Evolutionary conservation across 2,888 invertebrate species (phyloP), one percentile per base, ranked within the genome.

Genomic region (Dyspetes luteomarginatus): DNA sequence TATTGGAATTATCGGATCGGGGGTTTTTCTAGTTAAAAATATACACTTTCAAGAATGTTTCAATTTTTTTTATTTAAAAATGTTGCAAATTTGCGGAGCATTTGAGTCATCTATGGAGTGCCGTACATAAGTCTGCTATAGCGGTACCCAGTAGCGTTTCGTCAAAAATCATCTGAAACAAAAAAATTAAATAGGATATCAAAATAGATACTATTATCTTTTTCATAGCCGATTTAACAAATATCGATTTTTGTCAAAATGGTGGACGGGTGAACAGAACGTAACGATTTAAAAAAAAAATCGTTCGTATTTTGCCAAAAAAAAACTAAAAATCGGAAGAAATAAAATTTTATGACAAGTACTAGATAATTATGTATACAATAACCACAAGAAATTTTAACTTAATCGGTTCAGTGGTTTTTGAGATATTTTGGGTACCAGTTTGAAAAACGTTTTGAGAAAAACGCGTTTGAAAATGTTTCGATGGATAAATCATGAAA

Each of bases 101-200:
- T 7, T 30, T 9, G 30, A 4, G 9, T 30, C 5, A 7, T 30
- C 30, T 30, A 7, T 30, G 30, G 9, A 30, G 30, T 9, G 4
- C 30, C 30, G 30, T 30, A 30, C 4, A 30, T 7, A 30, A 30
- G 9, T 30, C 30, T 30, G 4, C 30, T 7, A 7, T 7, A 4
- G 17, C 52, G 52, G 52, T 67, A 67, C 67, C 50, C 67, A 52
- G 22, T 67, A 36, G 36, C 22, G 30, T 67, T 65, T 65, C 19
- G 48, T 65, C 50, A 64, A 64, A 64, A 64, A 64, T 64, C 45
- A 48, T 64, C 64, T 64, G 24, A 24, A 26, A 48, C 64, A 45
- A 48, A 64, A 64, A 45, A 17, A 64, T 64, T 64, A 64, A 5
- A 50, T n/a, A n/a, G n/a, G n/a, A n/a, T n/a, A n/a, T n/a, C n/a